These are phyloP conservation scores for Patella depressa DNA, from an alignment of 2,888 invertebrate species.

Conservation along the genomic window DNA sequence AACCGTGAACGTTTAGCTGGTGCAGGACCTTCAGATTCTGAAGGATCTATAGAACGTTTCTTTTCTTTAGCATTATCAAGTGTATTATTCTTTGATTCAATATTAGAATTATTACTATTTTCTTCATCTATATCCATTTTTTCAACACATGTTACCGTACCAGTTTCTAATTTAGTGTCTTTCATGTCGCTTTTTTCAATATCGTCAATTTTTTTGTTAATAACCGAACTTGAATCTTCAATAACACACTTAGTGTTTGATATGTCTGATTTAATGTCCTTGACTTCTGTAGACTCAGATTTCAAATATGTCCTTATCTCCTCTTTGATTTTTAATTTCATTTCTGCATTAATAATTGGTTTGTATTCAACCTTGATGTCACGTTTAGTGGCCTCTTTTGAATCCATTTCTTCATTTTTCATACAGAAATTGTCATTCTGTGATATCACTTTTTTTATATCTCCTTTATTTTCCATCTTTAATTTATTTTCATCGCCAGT, in stretches of 20 bases:
- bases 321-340: too few species aligned
- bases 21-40: conserved; percentile 40
- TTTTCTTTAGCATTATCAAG: neutral
- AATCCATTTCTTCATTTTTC: neutral
- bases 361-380: too few species aligned
- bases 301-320: too few species aligned
- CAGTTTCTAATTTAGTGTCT: conserved; percentile 7
- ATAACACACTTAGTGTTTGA: too few species aligned
- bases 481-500: neutral
- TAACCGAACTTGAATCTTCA: too few species aligned
- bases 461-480: neutral
- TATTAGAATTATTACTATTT: neutral
- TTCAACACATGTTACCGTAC: neutral
- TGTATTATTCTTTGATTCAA: neutral
- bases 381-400: neutral
- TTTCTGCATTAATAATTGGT: too few species aligned
- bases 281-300: too few species aligned
- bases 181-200: conserved; percentile 5
- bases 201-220: neutral
- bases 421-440: too few species aligned
- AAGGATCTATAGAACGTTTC: conserved; percentile 11
- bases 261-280: too few species aligned
- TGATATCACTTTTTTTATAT: neutral
- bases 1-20: conserved; percentile 48
- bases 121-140: conserved; percentile 1